Evolutionary conservation across 2,113 vertebrate genomes (phyloP).

Genomic region (Podiceps cristatus): DNA sequence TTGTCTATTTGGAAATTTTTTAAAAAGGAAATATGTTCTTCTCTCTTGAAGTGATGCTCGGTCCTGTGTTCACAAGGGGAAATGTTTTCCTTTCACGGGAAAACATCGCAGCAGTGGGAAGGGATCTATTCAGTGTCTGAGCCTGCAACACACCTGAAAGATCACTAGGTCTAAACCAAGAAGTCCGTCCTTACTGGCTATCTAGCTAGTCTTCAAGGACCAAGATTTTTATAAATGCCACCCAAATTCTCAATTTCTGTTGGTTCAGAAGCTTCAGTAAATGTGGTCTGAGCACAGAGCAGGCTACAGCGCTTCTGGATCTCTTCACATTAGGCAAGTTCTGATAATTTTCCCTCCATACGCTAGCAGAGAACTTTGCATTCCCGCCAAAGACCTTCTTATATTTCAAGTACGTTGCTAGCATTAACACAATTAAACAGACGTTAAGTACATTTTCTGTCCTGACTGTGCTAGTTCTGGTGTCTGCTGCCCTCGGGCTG

Average conservation of each 20-base stretch:
- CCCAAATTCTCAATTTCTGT: background rate
- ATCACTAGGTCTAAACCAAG: background rate
- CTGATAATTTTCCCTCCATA: background rate
- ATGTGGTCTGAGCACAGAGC: background rate
- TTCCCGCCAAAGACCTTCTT: background rate
- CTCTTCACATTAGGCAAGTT: background rate
- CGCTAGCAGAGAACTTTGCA: background rate
- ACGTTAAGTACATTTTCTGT: background rate
- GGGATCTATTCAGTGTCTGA: background rate
- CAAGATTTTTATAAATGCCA: background rate
- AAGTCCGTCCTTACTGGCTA: background rate
- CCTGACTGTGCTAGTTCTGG: background rate
- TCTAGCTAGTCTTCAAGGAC: background rate
- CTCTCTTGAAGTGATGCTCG: background rate
- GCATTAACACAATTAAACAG: background rate
- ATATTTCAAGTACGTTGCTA: background rate
- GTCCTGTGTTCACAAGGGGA: background rate
- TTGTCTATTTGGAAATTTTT: fast-evolving
- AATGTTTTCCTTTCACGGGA: background rate
- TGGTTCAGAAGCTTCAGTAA: background rate
- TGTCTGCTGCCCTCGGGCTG: background rate
- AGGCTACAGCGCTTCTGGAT: background rate
- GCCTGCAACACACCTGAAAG: background rate
- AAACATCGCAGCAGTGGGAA: background rate
- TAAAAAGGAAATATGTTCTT: background rate